These are phyloP conservation scores for Metaphire vulgaris DNA, from an alignment of 1,140 invertebrate genomes.

Conservation along the genomic window DNA sequence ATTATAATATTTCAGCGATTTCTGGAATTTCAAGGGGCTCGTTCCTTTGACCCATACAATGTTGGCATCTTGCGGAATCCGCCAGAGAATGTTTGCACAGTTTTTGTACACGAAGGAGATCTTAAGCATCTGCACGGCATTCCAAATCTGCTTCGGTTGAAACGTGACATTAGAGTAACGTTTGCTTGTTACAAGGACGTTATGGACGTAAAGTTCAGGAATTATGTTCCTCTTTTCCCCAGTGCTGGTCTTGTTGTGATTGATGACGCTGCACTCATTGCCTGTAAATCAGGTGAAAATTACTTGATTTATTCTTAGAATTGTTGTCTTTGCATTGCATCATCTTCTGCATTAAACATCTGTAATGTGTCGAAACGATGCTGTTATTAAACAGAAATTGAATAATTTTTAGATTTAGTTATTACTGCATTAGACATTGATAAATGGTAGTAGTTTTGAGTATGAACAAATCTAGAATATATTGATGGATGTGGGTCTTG, in stretches of 20 bases:
- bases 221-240: not conserved
- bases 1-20: constrained; percentile 17
- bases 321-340: too few relatives aligned
- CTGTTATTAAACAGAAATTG: too few relatives aligned
- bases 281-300: constrained; percentile 1
- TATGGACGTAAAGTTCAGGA: constrained; percentile 10
- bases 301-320: too few relatives aligned
- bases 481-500: too few relatives aligned
- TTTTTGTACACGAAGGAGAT: constrained; percentile 1
- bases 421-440: too few relatives aligned
- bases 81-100: constrained; percentile 1
- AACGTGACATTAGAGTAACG: not conserved
- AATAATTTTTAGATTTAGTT: too few relatives aligned
- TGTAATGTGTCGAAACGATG: too few relatives aligned
- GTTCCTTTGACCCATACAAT: constrained; percentile 11
- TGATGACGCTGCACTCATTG: constrained; percentile 4
- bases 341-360: too few relatives aligned
- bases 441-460: too few relatives aligned
- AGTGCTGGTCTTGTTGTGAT: not conserved
- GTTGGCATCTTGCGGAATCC: not conserved
- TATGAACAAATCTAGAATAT: too few relatives aligned
- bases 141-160: constrained; percentile 16
- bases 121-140: not conserved
- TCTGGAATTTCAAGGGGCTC: constrained; percentile 2
- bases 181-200: constrained; percentile 13